A percentile compares a stretch with the other conserved stretches of the same genome.
Conservation (phyloP, 2,797 vertebrate species). For the Hyperoplus lanceolatus region DNA sequence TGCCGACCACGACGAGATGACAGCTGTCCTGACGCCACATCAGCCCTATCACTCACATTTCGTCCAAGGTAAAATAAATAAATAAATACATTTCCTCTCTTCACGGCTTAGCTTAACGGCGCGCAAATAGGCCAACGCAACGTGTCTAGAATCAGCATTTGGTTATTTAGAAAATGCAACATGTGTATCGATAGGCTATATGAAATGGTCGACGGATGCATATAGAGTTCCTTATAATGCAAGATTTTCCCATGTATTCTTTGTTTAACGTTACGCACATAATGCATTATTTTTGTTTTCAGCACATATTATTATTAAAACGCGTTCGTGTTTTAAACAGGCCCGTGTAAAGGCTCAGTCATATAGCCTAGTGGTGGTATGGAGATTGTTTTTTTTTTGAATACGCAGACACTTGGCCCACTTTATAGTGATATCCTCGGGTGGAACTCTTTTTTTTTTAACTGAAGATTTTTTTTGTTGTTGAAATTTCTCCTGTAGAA, state of each 20-base stretch:
- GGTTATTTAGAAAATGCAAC: not conserved
- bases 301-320: not conserved
- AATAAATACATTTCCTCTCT: not conserved
- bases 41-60: constrained; percentile 99
- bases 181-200: not conserved
- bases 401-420: not conserved
- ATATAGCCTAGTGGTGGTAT: no score
- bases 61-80: constrained; percentile 89
- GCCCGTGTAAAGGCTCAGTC: not conserved
- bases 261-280: not conserved
- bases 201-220: constrained; percentile 5
- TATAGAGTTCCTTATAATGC: not conserved
- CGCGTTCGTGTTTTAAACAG: not conserved
- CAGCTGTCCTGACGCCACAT: constrained; percentile 95
- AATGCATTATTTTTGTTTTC: not conserved
- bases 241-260: not conserved
- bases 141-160: not conserved
- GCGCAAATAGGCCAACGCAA: no score
- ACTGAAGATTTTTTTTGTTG: no score
- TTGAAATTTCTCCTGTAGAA: constrained; percentile 79
- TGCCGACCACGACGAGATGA: constrained; percentile 98
- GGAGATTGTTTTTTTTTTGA: not conserved
- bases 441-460: no score
- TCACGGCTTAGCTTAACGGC: no score
- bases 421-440: no score